These are phyloP conservation scores for Thereva nobilitata DNA, from an alignment of 2,888 invertebrate genomes.

Conservation along the genomic window DNA sequence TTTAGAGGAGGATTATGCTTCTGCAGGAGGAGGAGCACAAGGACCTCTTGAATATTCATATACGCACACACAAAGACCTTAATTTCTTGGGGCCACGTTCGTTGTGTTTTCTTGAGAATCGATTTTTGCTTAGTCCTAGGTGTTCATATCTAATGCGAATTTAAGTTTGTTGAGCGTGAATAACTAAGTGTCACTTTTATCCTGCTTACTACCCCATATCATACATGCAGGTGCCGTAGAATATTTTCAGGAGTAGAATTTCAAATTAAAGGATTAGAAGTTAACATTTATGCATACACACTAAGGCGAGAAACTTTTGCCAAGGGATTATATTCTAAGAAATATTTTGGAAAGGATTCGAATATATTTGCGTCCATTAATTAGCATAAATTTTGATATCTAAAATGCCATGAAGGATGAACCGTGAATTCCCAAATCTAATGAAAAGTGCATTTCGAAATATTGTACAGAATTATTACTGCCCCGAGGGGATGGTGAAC, in stretches of 20 bases:
- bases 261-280: slow-evolving; percentile 41
- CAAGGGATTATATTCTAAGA: neutral
- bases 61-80: slow-evolving; percentile 8
- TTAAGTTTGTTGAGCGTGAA: slow-evolving; percentile 12
- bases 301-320: neutral
- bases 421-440: neutral
- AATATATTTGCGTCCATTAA: slow-evolving; percentile 35
- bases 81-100: neutral
- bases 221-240: neutral
- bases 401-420: neutral
- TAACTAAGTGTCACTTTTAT: slow-evolving; percentile 1
- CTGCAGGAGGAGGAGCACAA: slow-evolving; percentile 6
- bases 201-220: slow-evolving; percentile 8
- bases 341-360: slow-evolving; percentile 15
- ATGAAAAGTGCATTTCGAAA: slow-evolving; percentile 21
- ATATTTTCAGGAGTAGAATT: slow-evolving; percentile 4
- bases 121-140: slow-evolving; percentile 1
- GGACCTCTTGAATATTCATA: slow-evolving; percentile 38
- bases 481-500: slow-evolving; percentile 6
- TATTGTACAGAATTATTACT: neutral
- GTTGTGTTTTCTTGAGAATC: neutral
- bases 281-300: slow-evolving; percentile 35
- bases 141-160: slow-evolving; percentile 17
- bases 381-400: slow-evolving; percentile 36
- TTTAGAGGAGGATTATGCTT: slow-evolving; percentile 29